Conservation (phyloP, 1,140 invertebrate genomes). For the Sitophilus oryzae region DNA sequence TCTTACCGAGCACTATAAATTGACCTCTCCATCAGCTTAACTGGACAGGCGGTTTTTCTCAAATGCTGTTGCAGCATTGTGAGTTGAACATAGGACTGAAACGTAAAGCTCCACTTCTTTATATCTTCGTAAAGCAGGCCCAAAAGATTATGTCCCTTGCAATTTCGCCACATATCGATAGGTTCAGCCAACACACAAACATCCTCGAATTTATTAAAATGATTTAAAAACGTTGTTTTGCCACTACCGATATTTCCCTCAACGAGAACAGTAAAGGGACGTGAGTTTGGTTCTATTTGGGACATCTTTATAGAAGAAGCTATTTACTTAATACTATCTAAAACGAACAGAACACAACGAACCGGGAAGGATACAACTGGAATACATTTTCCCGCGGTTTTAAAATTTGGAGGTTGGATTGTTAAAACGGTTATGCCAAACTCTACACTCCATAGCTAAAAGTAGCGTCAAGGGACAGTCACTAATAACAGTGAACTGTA, state of each 20-base stretch:
- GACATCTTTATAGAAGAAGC: too few species aligned
- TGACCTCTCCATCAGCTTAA: slow-evolving; percentile 87
- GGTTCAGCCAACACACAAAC: slow-evolving; percentile 53
- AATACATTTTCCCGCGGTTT: too few species aligned
- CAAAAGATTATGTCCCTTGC: slow-evolving; percentile 70
- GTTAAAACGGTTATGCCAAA: too few species aligned
- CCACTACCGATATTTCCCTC: slow-evolving; percentile 92
- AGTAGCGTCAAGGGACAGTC: too few species aligned
- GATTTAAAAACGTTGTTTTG: slow-evolving; percentile 83
- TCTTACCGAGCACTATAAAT: slow-evolving; percentile 64
- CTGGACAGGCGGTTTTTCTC: slow-evolving; percentile 53
- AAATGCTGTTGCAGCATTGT: slow-evolving; percentile 81
- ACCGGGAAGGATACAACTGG: too few species aligned
- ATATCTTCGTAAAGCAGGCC: slow-evolving; percentile 82
- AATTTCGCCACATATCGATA: slow-evolving; percentile 76
- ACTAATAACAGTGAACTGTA: too few species aligned
- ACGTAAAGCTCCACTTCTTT: slow-evolving; percentile 70
- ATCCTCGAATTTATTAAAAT: slow-evolving; percentile 58
- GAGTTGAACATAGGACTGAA: slow-evolving; percentile 83
- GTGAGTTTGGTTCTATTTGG: too few species aligned
- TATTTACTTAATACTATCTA: too few species aligned
- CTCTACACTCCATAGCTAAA: too few species aligned
- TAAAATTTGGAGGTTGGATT: too few species aligned
- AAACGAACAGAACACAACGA: too few species aligned
- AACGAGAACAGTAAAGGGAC: slow-evolving; percentile 73